Evolutionary conservation across 1,140 invertebrate genomes (phyloP).

Genomic region (Hypsibius dujardini): DNA sequence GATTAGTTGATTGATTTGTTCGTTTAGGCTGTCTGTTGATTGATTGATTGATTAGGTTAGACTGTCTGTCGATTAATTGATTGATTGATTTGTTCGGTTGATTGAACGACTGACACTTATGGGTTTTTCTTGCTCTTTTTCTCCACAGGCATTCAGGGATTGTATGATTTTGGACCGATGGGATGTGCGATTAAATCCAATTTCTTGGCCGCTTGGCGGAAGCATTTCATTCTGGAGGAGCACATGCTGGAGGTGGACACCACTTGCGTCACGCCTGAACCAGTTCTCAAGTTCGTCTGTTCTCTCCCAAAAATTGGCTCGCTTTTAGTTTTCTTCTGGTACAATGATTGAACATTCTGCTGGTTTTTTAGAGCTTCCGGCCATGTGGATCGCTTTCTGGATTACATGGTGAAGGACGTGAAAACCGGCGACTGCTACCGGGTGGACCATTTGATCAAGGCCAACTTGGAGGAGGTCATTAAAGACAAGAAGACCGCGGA

Average conservation of each 20-base stretch:
- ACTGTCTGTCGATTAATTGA: no score
- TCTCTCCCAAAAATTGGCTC: slow-evolving; percentile 17
- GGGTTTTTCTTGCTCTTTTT: slow-evolving; percentile 21
- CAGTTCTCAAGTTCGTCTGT: slow-evolving; percentile 58
- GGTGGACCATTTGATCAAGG: slow-evolving; percentile 93
- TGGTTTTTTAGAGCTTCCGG: slow-evolving; percentile 60
- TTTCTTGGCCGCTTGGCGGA: slow-evolving; percentile 77
- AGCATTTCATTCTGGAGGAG: slow-evolving; percentile 89
- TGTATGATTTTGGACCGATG: slow-evolving; percentile 98
- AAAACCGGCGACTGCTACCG: slow-evolving; percentile 91
- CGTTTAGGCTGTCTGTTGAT: no score
- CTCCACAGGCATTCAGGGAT: slow-evolving; percentile 44
- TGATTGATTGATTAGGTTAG: no score
- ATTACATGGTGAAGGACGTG: slow-evolving; percentile 95
- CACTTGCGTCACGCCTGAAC: slow-evolving; percentile 86
- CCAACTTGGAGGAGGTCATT: slow-evolving; percentile 69
- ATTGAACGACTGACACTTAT: neutral
- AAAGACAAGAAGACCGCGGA: slow-evolving; percentile 60
- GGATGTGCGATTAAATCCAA: slow-evolving; percentile 95
- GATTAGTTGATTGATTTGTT: no score
- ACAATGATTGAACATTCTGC: neutral
- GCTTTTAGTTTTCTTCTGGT: slow-evolving; percentile 20
- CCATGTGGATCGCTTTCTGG: slow-evolving; percentile 94
- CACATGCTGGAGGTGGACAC: slow-evolving; percentile 98
- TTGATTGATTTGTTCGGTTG: slow-evolving; percentile 14